These are phyloP conservation scores for Micropoecilia bifurca DNA, from an alignment of 2,797 vertebrate species.

Conservation along the genomic window DNA sequence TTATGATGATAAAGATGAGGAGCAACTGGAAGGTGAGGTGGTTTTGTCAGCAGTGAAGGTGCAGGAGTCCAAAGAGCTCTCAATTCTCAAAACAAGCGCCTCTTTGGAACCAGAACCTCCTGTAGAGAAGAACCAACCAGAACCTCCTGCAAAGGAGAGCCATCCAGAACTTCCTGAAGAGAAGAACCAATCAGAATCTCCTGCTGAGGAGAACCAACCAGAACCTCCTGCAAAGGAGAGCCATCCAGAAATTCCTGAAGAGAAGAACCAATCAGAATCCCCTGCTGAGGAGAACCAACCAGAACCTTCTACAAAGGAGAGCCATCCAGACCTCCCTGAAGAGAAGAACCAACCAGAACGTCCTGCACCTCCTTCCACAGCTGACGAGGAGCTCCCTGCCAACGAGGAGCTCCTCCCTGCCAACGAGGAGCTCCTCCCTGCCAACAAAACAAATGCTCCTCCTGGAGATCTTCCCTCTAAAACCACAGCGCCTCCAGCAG, in stretches of 20 bases:
- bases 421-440: not conserved
- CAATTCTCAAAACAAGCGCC: not conserved
- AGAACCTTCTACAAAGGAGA: not conserved
- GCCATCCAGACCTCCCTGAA: not conserved
- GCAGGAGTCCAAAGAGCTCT: not conserved
- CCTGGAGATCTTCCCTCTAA: not conserved
- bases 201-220: no score
- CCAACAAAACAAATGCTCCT: not conserved
- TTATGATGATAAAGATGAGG: not conserved
- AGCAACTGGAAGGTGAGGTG: not conserved
- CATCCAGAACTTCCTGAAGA: no score
- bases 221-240: not conserved
- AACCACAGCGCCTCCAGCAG: not conserved
- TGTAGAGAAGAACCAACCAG: not conserved
- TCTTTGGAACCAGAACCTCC: not conserved
- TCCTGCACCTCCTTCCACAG: no score
- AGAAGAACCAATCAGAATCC: not conserved
- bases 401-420: not conserved
- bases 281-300: not conserved
- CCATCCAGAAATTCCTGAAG: not conserved
- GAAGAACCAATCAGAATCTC: not conserved
- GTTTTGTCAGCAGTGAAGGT: not conserved
- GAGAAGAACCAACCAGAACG: not conserved
- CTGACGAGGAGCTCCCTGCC: slow-evolving; percentile 2
- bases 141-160: no score